A percentile compares a stretch with the other conserved stretches of the same genome.
These are phyloP conservation scores for Pollimyrus isidori DNA, from an alignment of 2,113 vertebrate genomes.

Conservation along the genomic window DNA sequence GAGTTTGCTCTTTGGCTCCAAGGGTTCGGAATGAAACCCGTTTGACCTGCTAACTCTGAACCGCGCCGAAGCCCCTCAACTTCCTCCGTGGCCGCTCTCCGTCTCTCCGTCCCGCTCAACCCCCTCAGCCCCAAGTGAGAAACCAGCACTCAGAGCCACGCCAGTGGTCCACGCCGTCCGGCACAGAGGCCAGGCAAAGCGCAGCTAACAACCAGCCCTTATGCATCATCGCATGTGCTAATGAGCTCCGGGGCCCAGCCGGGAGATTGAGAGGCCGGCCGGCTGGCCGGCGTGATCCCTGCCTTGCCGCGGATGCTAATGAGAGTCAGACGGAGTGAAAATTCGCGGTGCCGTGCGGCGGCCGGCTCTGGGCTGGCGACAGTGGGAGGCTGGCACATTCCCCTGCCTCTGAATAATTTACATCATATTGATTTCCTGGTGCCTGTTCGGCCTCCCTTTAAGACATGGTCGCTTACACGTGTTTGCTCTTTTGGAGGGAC, in stretches of 20 bases:
- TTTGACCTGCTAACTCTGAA: conserved; percentile 54
- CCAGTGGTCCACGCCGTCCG: conserved; percentile 90
- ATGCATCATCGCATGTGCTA: conserved; percentile 99
- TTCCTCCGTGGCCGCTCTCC: background rate
- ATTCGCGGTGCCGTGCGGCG: conserved; percentile 65
- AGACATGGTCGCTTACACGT: conserved; percentile 62
- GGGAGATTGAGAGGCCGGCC: conserved; percentile 89
- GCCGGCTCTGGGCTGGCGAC: conserved; percentile 83
- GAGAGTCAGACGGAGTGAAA: conserved; percentile 60
- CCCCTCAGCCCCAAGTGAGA: conserved; percentile 45
- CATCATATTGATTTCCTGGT: conserved; percentile 83
- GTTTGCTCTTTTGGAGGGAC: background rate
- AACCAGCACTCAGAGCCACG: conserved; percentile 54
- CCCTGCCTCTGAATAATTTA: conserved; percentile 92
- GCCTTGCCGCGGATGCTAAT: conserved; percentile 90
- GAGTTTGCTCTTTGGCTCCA: conserved; percentile 65
- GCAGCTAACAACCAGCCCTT: conserved; percentile 99
- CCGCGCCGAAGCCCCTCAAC: conserved; percentile 36
- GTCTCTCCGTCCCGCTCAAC: conserved; percentile 37
- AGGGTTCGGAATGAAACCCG: conserved; percentile 53
- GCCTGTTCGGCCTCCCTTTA: conserved; percentile 46
- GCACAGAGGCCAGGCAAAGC: conserved; percentile 73
- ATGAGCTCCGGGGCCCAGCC: conserved; percentile 96
- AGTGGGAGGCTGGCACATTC: conserved; percentile 77
- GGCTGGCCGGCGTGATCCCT: conserved; percentile 88